These are phyloP conservation scores for Sciurus vulgaris DNA, from an alignment of 2,797 vertebrate species.

Conservation along the genomic window DNA sequence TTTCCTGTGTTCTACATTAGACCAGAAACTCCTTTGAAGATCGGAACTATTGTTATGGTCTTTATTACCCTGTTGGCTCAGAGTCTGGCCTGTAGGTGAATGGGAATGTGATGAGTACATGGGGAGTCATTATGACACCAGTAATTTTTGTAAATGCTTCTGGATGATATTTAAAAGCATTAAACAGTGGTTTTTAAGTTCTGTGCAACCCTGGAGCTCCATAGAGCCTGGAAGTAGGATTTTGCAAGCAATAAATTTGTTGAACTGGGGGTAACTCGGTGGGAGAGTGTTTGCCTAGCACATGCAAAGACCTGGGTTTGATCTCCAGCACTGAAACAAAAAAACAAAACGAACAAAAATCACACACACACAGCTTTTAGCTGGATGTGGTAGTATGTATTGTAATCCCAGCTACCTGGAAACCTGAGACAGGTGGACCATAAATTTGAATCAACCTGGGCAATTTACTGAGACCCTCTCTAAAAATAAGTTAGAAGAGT, in stretches of 20 bases:
- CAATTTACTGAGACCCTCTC: not conserved
- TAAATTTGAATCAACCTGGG: not conserved
- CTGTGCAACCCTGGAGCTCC: not conserved
- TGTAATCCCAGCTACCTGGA: not conserved
- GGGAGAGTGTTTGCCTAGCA: not conserved
- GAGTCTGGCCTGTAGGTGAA: not conserved
- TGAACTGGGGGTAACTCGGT: not conserved
- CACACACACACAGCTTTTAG: not conserved
- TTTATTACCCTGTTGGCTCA: not conserved
- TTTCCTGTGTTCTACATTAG: conserved; percentile 35
- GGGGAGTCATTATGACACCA: not conserved
- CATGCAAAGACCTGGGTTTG: too few species aligned
- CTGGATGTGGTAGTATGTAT: not conserved
- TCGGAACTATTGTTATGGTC: not conserved
- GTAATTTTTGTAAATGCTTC: conserved; percentile 22
- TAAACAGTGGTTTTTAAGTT: conserved; percentile 57
- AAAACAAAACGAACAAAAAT: not conserved
- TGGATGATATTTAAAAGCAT: not conserved
- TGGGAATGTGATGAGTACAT: not conserved
- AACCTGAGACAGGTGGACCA: not conserved
- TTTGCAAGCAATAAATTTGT: not conserved
- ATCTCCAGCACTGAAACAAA: too few species aligned
- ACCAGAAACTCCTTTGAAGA: not conserved
- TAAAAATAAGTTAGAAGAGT: not conserved
- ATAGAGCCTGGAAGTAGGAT: not conserved